Conservation (phyloP, 2,113 vertebrate genomes). For the Corvus moneduloides region DNA sequence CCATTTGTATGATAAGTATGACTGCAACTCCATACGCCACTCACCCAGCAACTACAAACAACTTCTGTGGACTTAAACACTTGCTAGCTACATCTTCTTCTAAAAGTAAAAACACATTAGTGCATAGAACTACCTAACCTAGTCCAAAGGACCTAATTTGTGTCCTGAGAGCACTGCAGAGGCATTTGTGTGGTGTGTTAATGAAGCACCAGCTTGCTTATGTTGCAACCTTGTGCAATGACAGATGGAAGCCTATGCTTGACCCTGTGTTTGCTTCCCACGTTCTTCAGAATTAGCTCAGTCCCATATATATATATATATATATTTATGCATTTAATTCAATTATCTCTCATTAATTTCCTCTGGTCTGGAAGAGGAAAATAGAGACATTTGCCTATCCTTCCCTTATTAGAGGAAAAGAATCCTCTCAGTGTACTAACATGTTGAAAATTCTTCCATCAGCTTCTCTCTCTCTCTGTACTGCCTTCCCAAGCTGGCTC, state of each 20-base stretch:
- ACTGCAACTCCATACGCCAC: fast-evolving
- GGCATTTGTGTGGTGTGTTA: not conserved
- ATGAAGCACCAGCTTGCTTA: not conserved
- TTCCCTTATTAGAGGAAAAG: not conserved
- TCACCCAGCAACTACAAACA: not conserved
- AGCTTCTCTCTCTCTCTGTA: not conserved
- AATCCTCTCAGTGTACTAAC: not conserved
- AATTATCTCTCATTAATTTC: not conserved
- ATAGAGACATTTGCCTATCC: not conserved
- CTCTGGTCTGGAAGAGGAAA: not conserved
- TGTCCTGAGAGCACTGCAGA: not conserved
- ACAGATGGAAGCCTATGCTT: fast-evolving
- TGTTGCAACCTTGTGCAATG: not conserved
- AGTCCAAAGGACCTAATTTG: not conserved
- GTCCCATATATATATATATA: not conserved
- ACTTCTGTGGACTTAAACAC: not conserved
- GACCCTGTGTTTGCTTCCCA: not conserved
- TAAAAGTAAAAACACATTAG: not conserved
- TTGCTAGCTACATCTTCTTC: not conserved
- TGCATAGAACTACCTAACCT: not conserved
- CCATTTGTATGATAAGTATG: not conserved
- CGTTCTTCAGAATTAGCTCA: not conserved
- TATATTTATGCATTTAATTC: not conserved
- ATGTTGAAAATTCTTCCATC: not conserved
- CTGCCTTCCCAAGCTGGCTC: not conserved